Evolutionary conservation across 2,113 vertebrate genomes (phyloP), one percentile per base, ranked within the genome.

Genomic region (Cynoglossus semilaevis): DNA sequence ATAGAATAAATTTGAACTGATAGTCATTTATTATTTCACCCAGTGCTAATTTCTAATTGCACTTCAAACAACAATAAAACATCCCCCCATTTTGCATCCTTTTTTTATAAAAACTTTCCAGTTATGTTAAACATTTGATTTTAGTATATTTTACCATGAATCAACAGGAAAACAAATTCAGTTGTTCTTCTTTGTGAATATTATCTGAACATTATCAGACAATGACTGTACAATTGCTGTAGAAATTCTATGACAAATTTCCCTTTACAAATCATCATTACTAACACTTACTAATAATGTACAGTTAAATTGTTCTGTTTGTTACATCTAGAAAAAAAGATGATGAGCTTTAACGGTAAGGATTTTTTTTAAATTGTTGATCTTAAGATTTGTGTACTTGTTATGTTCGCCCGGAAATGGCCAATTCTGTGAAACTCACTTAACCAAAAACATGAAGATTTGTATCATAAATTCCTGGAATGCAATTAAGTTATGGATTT

Each of bases 381-480:
- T 65, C 81, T 81, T 79, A 82, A 81, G 79, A 58, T 85, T 75
- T 81, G 75, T 84, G 79, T 74, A 64, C 80, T 76, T 78, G 79
- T 83, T 81, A 83, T 71, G 66, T 70, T 84, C 77, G 83, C 80
- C 79, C 63, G 43, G 74, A 46, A 48, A 82, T 64, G 72, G 83
- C 57, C 46, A 56, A 82, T 73, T 89, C 76, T 86, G 76, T 87
- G 83, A 87, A 80, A 84, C 61, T 84, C 72, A 81, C 67, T 71
- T 85, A 82, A 85, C 87, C 84, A 88, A 86, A 88, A 85, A 81
- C 67, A 85, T 72, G 58, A 41, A 74, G 52, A 80, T 76, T 78
- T 85, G 78, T 82, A 77, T 72, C 44, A 81, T 74, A 81, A 58
- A 57, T 78, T 81, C 68, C 63, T 85, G 83, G 81, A 85, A 86